Evolutionary conservation across 2,888 invertebrate species (phyloP).

Genomic region (Xestia rhomboidea): DNA sequence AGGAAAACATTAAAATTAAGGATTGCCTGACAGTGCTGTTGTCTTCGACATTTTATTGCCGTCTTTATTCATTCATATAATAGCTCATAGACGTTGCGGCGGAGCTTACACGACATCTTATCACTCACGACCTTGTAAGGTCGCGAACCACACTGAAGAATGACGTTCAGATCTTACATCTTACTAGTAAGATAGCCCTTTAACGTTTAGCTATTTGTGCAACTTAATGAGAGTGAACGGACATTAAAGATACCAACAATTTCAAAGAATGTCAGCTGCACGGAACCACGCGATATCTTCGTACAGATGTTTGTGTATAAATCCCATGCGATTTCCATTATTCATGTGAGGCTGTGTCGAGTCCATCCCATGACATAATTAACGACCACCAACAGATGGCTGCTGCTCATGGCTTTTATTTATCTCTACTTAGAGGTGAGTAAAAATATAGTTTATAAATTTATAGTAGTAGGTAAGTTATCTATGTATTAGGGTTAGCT

Average conservation of each 20-base stretch:
- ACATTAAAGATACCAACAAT: not conserved
- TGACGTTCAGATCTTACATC: not conserved
- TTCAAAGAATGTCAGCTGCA: not conserved
- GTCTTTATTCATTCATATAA: conserved; percentile 28
- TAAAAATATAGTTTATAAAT: conserved; percentile 1
- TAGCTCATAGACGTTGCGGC: conserved; percentile 5
- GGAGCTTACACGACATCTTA: not conserved
- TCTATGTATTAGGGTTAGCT: not conserved
- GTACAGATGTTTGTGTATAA: conserved; percentile 30
- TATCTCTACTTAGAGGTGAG: not conserved
- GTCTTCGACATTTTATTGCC: conserved; percentile 48
- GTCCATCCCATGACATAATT: conserved; percentile 61
- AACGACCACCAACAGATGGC: conserved; percentile 50
- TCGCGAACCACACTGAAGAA: conserved; percentile 15
- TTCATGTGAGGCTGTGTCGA: conserved; percentile 56
- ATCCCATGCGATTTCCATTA: conserved; percentile 56
- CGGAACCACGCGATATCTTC: conserved; percentile 1
- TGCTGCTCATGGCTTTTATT: conserved; percentile 12
- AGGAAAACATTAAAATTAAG: conserved; percentile 53
- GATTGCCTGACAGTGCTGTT: conserved; percentile 35
- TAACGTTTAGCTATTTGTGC: not conserved
- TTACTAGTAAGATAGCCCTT: not conserved
- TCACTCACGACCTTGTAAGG: not conserved
- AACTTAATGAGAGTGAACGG: not conserved
- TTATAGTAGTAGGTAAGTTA: not conserved